Percentiles rank a stretch among this genome's conserved stretches.
Evolutionary conservation across 2,888 invertebrate species (phyloP).

Genomic region (Leptinotarsa tumamoca): DNA sequence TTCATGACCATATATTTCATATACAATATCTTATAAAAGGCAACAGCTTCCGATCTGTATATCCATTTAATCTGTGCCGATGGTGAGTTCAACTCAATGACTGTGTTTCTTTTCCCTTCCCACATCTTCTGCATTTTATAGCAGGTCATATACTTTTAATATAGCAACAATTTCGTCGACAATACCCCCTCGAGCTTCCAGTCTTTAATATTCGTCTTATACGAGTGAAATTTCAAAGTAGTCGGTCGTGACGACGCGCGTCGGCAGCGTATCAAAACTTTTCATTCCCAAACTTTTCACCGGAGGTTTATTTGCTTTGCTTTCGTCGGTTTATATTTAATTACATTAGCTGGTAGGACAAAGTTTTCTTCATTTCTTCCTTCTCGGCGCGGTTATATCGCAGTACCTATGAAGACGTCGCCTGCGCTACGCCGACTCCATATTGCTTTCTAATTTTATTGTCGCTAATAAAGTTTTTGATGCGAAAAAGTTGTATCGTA

Average conservation of each 20-base stretch:
- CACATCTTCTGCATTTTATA: background rate
- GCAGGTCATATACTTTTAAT: slow-evolving; percentile 5
- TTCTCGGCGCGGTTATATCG: slow-evolving; percentile 2
- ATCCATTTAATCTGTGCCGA: too few species aligned
- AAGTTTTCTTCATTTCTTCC: slow-evolving; percentile 43
- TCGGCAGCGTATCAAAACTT: slow-evolving; percentile 39
- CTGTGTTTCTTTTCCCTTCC: background rate
- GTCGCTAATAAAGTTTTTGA: slow-evolving; percentile 23
- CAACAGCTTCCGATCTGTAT: too few species aligned
- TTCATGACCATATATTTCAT: too few species aligned
- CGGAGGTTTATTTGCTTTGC: slow-evolving; percentile 51
- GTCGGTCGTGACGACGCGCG: slow-evolving; percentile 21
- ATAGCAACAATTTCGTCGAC: background rate
- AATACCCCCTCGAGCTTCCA: background rate
- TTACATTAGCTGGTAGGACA: slow-evolving; percentile 52
- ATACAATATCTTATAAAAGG: too few species aligned
- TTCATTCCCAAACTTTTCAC: slow-evolving; percentile 43
- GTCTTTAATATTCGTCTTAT: slow-evolving; percentile 15
- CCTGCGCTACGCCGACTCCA: slow-evolving; percentile 1
- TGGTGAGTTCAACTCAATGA: background rate
- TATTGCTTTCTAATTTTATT: slow-evolving; percentile 26
- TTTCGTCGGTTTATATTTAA: slow-evolving; percentile 53
- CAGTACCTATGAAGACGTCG: slow-evolving; percentile 8
- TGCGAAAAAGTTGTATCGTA: slow-evolving; percentile 10
- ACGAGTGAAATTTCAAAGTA: slow-evolving; percentile 14